Percentiles rank a stretch among this genome's conserved stretches.
Evolutionary conservation across 2,888 invertebrate species (phyloP).

Genomic region (Lepetodrilus schrolli): DNA sequence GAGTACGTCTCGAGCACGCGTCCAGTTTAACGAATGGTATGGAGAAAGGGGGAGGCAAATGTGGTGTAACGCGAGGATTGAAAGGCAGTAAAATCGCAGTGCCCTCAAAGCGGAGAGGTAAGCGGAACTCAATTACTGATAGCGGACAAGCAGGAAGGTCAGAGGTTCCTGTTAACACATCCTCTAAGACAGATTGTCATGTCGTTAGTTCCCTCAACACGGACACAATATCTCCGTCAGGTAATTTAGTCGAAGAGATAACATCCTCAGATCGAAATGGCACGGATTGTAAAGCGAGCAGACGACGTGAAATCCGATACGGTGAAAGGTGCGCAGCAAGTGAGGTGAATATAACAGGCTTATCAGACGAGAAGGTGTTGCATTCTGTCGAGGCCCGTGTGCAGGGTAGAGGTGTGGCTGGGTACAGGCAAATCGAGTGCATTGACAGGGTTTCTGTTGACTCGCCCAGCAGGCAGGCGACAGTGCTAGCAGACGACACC

Average conservation of each 20-base stretch:
- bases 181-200: not conserved
- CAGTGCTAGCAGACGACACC: not conserved
- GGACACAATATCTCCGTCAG: not conserved
- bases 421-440: not conserved
- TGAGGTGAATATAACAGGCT: not conserved
- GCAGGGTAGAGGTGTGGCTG: not conserved
- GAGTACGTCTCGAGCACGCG: slow-evolving; percentile 4
- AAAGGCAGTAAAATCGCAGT: slow-evolving; percentile 17
- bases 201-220: not conserved
- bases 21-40: not conserved
- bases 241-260: slow-evolving; percentile 18
- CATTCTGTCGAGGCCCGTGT: not conserved
- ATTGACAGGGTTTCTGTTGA: not conserved
- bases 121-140: slow-evolving; percentile 4
- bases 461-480: not conserved
- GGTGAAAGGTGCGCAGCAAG: slow-evolving; percentile 3
- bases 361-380: slow-evolving; percentile 7
- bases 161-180: not conserved
- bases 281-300: slow-evolving; percentile 3
- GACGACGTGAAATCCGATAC: slow-evolving; percentile 24
- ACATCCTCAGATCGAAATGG: not conserved
- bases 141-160: not conserved
- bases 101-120: not conserved
- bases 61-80: not conserved
- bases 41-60: not conserved